phyloP scores from a whole-genome alignment of 2,888 invertebrate genomes.

The Nebria salina region DNA sequence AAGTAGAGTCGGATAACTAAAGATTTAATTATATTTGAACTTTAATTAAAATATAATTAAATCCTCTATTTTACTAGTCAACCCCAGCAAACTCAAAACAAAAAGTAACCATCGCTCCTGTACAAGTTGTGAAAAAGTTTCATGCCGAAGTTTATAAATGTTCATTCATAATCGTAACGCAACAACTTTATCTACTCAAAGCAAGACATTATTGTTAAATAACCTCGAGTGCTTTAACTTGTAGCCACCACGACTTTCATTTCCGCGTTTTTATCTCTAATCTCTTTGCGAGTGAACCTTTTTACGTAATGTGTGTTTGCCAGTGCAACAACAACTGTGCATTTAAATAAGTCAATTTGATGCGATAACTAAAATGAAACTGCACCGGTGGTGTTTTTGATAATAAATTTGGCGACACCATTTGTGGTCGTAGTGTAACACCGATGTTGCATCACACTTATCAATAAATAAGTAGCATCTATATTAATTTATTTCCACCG shows the following conservation, averaged over 20 bases:
- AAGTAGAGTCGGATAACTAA: too few species aligned
- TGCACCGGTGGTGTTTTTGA: neutral
- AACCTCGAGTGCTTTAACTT: constrained; percentile 43
- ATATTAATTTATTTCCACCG: constrained; percentile 23
- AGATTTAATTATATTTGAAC: too few species aligned
- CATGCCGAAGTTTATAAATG: constrained; percentile 41
- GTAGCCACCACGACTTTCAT: constrained; percentile 34
- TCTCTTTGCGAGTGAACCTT: constrained; percentile 26
- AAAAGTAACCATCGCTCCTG: neutral
- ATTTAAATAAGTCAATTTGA: constrained; percentile 23
- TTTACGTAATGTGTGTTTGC: constrained; percentile 15
- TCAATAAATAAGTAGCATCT: constrained; percentile 22
- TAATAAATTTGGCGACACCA: constrained; percentile 6
- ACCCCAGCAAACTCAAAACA: too few species aligned
- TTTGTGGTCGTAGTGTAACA: neutral
- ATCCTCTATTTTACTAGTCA: too few species aligned
- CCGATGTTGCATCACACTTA: constrained; percentile 19
- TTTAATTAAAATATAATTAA: too few species aligned
- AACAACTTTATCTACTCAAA: constrained; percentile 32
- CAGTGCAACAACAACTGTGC: neutral
- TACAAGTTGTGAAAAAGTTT: constrained; percentile 16
- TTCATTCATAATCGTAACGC: constrained; percentile 32
- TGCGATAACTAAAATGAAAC: neutral
- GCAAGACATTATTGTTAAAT: constrained; percentile 42
- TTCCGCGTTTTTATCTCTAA: constrained; percentile 43